phyloP scores from a whole-genome alignment of 1,140 invertebrate species.

The Calliphora vicina region DNA sequence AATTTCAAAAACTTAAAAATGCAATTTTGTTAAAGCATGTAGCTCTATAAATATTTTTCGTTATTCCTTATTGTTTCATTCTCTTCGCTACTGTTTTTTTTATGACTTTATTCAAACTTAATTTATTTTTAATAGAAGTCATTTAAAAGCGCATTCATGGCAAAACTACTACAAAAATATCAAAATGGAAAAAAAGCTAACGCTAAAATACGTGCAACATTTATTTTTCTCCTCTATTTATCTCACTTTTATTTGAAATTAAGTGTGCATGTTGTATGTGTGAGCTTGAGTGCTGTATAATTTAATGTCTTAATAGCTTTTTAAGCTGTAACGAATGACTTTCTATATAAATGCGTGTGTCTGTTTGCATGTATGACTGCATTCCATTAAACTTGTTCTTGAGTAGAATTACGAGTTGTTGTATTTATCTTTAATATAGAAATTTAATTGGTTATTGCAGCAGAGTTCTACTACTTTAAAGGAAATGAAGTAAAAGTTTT shows the following conservation, averaged over 20 bases:
- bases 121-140: not conserved
- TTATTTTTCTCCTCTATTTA: not conserved
- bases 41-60: too few relatives aligned
- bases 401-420: too few relatives aligned
- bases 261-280: not conserved
- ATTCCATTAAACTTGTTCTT: not conserved
- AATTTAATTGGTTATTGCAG: not conserved
- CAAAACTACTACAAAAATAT: not conserved
- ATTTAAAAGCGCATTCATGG: not conserved
- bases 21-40: too few relatives aligned
- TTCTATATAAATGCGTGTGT: not conserved
- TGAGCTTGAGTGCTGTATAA: not conserved
- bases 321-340: not conserved
- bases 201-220: constrained; percentile 3
- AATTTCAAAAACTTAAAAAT: too few relatives aligned
- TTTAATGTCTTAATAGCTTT: constrained; percentile 10
- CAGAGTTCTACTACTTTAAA: not conserved
- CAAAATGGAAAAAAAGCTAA: not conserved
- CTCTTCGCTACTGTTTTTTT: too few relatives aligned
- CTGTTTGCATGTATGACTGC: not conserved
- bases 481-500: not conserved
- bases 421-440: not conserved
- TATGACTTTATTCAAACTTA: not conserved
- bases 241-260: not conserved
- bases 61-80: too few relatives aligned